These are phyloP conservation scores for Budorcas taxicolor DNA, from an alignment of 2,113 vertebrate genomes.

Conservation along the genomic window DNA sequence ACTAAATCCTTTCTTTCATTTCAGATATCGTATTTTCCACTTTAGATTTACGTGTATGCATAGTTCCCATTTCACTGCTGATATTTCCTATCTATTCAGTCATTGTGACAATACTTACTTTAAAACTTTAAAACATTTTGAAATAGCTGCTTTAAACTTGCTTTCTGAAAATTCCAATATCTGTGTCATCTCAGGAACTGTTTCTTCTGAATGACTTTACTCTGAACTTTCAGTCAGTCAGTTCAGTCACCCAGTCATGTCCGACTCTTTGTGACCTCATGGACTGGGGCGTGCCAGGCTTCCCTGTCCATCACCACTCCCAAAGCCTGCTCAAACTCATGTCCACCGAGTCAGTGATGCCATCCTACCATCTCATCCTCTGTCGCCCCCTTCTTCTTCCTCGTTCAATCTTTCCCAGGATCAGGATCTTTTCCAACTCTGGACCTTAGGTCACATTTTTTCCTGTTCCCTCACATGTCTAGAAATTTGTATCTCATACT, in stretches of 20 bases:
- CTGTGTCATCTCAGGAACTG: not conserved
- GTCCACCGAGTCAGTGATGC: not conserved
- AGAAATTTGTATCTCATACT: not conserved
- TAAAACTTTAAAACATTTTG: not conserved
- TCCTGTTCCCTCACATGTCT: not conserved
- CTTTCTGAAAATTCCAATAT: not conserved
- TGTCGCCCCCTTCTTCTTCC: not conserved
- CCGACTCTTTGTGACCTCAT: accelerated
- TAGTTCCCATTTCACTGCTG: not conserved
- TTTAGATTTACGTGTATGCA: not conserved
- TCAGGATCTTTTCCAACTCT: not conserved
- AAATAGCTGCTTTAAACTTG: not conserved
- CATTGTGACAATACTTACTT: not conserved
- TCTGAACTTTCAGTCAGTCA: not conserved
- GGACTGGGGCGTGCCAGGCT: not conserved
- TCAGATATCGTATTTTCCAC: not conserved
- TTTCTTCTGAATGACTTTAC: not conserved
- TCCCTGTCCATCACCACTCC: not conserved
- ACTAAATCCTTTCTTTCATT: not conserved
- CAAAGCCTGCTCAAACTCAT: not conserved
- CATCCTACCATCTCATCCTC: not conserved
- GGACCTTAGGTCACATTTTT: not conserved
- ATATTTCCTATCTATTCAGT: not conserved
- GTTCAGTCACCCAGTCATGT: not conserved
- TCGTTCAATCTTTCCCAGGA: not conserved